A percentile compares a stretch with the other conserved stretches of the same genome.
Evolutionary conservation across 2,797 vertebrate genomes (phyloP).

Genomic region (Sebastes iracundus): DNA sequence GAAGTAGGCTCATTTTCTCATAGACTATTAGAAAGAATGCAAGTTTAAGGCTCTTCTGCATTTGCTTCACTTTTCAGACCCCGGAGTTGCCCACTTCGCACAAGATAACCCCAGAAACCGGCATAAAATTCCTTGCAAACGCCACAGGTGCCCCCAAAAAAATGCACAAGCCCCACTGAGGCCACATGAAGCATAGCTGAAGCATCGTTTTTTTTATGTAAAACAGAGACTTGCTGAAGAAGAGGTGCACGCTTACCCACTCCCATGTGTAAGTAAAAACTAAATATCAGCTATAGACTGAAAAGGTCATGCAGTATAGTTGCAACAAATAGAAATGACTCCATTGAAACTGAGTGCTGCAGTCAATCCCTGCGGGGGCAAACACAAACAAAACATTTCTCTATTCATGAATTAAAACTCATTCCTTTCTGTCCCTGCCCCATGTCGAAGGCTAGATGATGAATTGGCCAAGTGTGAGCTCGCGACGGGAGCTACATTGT

Average conservation of each 20-base stretch:
- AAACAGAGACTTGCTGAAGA: background rate
- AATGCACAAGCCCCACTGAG: constrained; percentile 5
- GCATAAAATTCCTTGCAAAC: constrained; percentile 24
- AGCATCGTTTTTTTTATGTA: constrained; percentile 19
- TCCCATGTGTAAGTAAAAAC: background rate
- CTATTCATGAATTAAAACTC: constrained; percentile 56
- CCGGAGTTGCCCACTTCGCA: too few relatives aligned
- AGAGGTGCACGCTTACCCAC: background rate
- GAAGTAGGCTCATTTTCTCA: too few relatives aligned
- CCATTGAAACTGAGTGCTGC: constrained; percentile 14
- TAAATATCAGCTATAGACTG: background rate
- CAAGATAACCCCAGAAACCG: constrained; percentile 15
- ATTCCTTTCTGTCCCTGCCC: constrained; percentile 8
- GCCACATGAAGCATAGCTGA: background rate
- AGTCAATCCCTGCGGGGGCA: constrained; percentile 16
- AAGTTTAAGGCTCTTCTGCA: background rate
- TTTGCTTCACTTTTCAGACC: too few relatives aligned
- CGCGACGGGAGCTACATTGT: constrained; percentile 70
- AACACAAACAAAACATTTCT: constrained; percentile 43
- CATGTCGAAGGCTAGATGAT: constrained; percentile 59
- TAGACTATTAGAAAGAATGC: too few relatives aligned
- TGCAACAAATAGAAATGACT: constrained; percentile 23
- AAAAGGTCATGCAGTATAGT: constrained; percentile 9
- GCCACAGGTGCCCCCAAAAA: constrained; percentile 28
- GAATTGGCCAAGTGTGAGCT: constrained; percentile 72